A percentile compares a stretch with the other conserved stretches of the same genome.
Conservation (phyloP, 35 echinoderm and acorn worm genomes). For the Heliocidaris erythrogramma region DNA sequence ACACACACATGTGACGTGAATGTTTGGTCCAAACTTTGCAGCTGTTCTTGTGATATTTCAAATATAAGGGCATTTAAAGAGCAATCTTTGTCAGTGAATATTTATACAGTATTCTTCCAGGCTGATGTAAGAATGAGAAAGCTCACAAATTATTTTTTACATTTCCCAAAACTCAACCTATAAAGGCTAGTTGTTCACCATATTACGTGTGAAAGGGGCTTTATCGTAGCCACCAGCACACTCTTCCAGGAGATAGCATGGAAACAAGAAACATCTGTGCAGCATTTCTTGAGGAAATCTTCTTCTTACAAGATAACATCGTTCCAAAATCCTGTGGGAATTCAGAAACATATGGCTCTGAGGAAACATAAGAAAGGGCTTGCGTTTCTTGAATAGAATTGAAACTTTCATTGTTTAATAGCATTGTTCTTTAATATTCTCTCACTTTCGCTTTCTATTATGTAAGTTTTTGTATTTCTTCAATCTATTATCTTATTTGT, state of each 20-base stretch:
- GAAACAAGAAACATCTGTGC: not conserved
- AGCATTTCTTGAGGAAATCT: not conserved
- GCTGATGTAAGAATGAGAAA: too few relatives aligned
- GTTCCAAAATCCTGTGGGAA: not conserved
- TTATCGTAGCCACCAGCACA: not conserved
- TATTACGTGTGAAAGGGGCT: too few relatives aligned
- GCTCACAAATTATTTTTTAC: too few relatives aligned
- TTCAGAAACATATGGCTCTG: not conserved
- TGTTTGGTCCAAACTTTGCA: too few relatives aligned
- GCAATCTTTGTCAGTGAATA: too few relatives aligned
- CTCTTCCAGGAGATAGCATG: not conserved
- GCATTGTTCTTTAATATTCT: constrained; percentile 4
- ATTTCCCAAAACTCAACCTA: too few relatives aligned
- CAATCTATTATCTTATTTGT: not conserved
- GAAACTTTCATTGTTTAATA: not conserved
- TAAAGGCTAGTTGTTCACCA: too few relatives aligned
- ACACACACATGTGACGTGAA: too few relatives aligned
- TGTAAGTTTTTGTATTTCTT: not conserved
- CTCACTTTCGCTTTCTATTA: not conserved
- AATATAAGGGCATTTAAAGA: too few relatives aligned
- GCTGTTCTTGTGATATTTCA: too few relatives aligned
- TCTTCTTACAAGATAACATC: not conserved
- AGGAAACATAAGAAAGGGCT: not conserved
- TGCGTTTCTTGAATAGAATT: not conserved
- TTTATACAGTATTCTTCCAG: too few relatives aligned